phyloP scores from a whole-genome alignment of 2,888 invertebrate species.

The Synanthedon formicaeformis region DNA sequence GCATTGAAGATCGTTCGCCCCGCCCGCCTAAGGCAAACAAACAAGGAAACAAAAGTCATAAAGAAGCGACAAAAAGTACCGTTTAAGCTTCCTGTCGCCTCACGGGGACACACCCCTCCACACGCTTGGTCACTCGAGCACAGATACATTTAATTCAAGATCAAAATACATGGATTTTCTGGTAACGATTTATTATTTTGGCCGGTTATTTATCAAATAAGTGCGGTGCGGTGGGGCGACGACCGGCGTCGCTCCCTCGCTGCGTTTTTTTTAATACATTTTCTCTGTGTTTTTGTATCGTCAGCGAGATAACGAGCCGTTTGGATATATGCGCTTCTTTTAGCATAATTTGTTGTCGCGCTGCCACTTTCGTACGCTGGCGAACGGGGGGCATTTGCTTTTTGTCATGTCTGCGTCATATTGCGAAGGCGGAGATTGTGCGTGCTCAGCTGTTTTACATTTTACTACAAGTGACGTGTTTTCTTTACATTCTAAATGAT shows the following conservation, averaged over 20 bases:
- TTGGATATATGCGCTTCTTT: constrained; percentile 28
- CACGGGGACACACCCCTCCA: constrained; percentile 15
- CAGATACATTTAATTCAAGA: constrained; percentile 15
- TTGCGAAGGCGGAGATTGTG: constrained; percentile 2
- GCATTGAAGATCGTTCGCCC: neutral
- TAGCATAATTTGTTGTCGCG: constrained; percentile 33
- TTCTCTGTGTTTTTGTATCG: constrained; percentile 40
- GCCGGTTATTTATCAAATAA: constrained; percentile 51
- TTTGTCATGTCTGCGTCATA: constrained; percentile 20
- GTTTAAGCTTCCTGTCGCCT: constrained; percentile 39
- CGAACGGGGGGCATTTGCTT: constrained; percentile 15
- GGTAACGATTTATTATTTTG: constrained; percentile 40
- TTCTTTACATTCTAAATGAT: neutral
- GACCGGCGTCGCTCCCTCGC: constrained; percentile 12
- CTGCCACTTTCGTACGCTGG: constrained; percentile 19
- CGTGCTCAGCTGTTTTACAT: neutral
- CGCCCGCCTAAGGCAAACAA: constrained; percentile 14
- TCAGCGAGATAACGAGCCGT: constrained; percentile 45
- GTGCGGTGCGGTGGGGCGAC: constrained; percentile 18
- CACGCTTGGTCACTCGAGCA: constrained; percentile 36
- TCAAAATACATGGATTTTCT: constrained; percentile 10
- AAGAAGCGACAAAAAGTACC: constrained; percentile 38
- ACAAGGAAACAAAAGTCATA: constrained; percentile 43
- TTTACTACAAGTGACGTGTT: neutral
- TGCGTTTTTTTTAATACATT: constrained; percentile 31